These are phyloP conservation scores for Proisotoma minuta DNA, from an alignment of 2,888 invertebrate species.

Conservation along the genomic window DNA sequence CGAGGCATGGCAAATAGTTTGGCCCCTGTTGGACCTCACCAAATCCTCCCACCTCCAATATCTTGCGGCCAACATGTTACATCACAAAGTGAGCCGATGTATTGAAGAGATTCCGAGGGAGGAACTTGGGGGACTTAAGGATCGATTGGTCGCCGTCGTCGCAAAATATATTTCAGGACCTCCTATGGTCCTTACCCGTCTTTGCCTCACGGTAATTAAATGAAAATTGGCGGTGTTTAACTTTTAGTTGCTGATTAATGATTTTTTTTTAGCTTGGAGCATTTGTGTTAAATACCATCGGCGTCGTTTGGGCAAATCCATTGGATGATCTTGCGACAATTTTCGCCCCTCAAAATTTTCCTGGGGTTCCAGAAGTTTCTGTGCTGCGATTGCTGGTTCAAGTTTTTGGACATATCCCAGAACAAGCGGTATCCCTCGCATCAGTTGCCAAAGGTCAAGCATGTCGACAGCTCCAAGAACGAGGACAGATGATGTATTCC, in stretches of 20 bases:
- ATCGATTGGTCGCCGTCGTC: constrained; percentile 37
- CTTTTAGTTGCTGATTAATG: constrained; percentile 5
- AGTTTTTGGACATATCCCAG: constrained; percentile 44
- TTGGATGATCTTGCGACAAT: constrained; percentile 40
- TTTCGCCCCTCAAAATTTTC: constrained; percentile 45
- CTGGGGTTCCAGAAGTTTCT: constrained; percentile 40
- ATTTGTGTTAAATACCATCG: constrained; percentile 44
- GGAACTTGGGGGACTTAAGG: constrained; percentile 39
- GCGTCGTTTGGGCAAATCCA: constrained; percentile 41
- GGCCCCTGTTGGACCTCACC: constrained; percentile 38
- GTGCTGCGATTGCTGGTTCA: constrained; percentile 42
- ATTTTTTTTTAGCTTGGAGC: constrained; percentile 36
- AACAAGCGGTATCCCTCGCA: constrained; percentile 42
- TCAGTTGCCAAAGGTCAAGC: constrained; percentile 36
- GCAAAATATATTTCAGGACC: constrained; percentile 44
- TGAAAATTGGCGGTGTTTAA: background rate
- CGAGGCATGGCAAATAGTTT: constrained; percentile 45
- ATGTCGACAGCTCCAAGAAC: constrained; percentile 38
- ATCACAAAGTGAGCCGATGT: constrained; percentile 42
- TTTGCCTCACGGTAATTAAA: constrained; percentile 38
- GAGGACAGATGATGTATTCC: constrained; percentile 43
- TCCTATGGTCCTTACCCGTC: constrained; percentile 38
- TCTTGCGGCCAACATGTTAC: constrained; percentile 44
- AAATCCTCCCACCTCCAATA: constrained; percentile 44
- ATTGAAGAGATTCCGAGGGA: constrained; percentile 39